A percentile compares a stretch with the other conserved stretches of the same genome.
These are phyloP conservation scores for Amitus sp. DNA, from an alignment of 2,888 invertebrate genomes.

Conservation along the genomic window DNA sequence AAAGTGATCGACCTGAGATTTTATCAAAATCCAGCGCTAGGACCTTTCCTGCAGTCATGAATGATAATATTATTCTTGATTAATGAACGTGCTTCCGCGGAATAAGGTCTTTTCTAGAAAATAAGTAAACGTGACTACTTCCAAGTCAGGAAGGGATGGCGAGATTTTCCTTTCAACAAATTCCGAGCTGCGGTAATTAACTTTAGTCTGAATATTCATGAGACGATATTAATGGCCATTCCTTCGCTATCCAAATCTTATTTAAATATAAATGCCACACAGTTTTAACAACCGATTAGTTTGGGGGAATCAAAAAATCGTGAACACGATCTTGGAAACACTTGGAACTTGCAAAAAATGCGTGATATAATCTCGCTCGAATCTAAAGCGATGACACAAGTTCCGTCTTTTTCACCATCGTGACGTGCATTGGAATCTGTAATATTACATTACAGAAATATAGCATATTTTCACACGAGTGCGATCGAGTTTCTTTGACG, in stretches of 20 bases:
- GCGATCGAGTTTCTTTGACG: too few species aligned
- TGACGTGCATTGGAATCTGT: too few species aligned
- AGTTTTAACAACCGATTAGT: slow-evolving; percentile 6
- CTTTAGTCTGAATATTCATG: slow-evolving; percentile 29
- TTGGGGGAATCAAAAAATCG: too few species aligned
- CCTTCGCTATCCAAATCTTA: slow-evolving; percentile 11
- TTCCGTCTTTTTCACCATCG: too few species aligned
- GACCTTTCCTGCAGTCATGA: slow-evolving; percentile 32
- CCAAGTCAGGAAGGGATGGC: too few species aligned
- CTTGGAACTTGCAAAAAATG: slow-evolving; percentile 4
- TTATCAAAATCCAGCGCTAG: slow-evolving; percentile 23
- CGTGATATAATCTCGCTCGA: too few species aligned
- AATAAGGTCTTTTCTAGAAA: slow-evolving; percentile 3
- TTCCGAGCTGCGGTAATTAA: slow-evolving; percentile 25
- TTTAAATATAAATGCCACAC: too few species aligned
- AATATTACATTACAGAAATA: too few species aligned
- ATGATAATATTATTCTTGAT: slow-evolving; percentile 30
- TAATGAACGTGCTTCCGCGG: slow-evolving; percentile 20
- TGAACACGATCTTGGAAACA: not conserved
- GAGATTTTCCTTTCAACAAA: too few species aligned
- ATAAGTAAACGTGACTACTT: slow-evolving; percentile 18
- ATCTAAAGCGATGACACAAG: not conserved
- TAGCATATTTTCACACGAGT: too few species aligned
- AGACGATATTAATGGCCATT: slow-evolving; percentile 25
- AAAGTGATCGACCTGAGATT: slow-evolving; percentile 52